These are phyloP conservation scores for Neotoxoptera formosana DNA, from an alignment of 1,140 invertebrate genomes.

Conservation along the genomic window DNA sequence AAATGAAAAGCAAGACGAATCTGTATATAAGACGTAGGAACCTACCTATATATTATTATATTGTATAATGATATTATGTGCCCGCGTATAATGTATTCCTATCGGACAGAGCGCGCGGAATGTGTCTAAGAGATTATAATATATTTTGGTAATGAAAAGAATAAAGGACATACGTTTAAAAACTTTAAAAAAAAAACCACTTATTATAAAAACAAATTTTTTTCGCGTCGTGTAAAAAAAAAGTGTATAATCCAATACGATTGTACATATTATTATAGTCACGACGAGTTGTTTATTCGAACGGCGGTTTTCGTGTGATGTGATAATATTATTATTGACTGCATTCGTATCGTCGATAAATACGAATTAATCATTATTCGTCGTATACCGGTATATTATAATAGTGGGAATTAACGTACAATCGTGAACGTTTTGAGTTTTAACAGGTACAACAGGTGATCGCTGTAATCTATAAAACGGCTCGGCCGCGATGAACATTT, in stretches of 20 bases:
- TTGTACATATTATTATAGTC: neutral
- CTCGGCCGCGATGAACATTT: neutral
- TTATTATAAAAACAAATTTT: neutral
- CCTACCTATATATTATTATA: too few relatives aligned
- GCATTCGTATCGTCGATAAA: neutral
- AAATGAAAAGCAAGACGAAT: conserved; percentile 12
- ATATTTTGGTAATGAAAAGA: neutral
- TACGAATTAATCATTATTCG: neutral
- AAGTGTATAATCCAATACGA: neutral
- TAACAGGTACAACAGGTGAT: neutral
- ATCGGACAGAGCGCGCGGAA: neutral
- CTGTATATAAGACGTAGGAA: neutral
- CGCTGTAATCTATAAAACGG: neutral
- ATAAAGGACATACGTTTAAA: neutral
- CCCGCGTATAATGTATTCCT: neutral
- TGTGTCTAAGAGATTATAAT: neutral
- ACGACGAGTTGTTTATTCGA: neutral
- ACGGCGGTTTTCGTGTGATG: neutral
- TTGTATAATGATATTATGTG: neutral
- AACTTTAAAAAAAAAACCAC: neutral
- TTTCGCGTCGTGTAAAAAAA: neutral
- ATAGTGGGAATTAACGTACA: neutral
- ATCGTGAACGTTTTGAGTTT: neutral
- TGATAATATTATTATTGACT: neutral
- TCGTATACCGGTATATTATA: too few relatives aligned